phyloP scores from a whole-genome alignment of 2,888 invertebrate genomes.

The Zygaena filipendulae region DNA sequence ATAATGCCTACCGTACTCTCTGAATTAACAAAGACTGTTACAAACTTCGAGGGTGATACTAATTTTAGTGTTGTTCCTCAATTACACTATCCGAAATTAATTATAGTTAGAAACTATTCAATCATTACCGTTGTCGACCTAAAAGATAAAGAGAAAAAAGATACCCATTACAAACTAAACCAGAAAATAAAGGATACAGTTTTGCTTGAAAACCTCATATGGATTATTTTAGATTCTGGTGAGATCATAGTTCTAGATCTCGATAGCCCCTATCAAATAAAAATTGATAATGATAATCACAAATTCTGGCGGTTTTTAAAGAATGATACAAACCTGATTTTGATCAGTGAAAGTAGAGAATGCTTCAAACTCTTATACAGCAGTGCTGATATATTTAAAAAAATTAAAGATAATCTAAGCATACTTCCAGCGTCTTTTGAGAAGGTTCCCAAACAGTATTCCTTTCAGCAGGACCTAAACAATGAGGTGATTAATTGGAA shows the following conservation, averaged over 20 bases:
- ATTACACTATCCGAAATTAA: too few species aligned
- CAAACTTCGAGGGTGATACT: too few species aligned
- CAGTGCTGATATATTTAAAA: constrained; percentile 24
- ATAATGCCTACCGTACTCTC: too few species aligned
- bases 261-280: constrained; percentile 22
- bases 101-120: too few species aligned
- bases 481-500: constrained; percentile 15
- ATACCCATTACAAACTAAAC: too few species aligned
- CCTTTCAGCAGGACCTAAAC: constrained; percentile 6
- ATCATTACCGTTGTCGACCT: too few species aligned
- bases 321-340: constrained; percentile 23
- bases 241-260: constrained; percentile 34
- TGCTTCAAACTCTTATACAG: constrained; percentile 24
- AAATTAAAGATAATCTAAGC: constrained; percentile 22
- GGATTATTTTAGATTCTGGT: constrained; percentile 38
- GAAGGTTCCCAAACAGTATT: constrained; percentile 20
- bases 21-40: too few species aligned
- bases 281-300: constrained; percentile 25
- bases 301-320: constrained; percentile 29
- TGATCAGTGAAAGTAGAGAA: constrained; percentile 47
- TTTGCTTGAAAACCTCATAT: constrained; percentile 32
- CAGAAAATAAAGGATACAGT: too few species aligned
- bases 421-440: constrained; percentile 27
- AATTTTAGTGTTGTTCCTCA: too few species aligned
- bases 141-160: too few species aligned